Base-by-base conservation (phyloP, 2,797 vertebrate genomes). In the Masticophis lateralis region DNA sequence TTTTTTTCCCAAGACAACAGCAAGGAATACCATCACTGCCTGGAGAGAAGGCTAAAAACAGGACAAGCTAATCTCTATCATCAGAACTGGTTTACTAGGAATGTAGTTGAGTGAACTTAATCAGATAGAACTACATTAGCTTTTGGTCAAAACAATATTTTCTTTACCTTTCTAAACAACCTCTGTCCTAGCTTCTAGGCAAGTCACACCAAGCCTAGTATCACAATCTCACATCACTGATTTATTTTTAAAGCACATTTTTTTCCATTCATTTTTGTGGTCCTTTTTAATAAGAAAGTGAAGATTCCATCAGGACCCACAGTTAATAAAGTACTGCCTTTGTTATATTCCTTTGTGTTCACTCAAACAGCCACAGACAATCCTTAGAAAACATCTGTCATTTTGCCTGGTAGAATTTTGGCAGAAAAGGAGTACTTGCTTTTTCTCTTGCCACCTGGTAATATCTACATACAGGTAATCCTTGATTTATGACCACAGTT, bases 31-130 rank as follows among this genome's bases (percentile, higher is more conserved):
- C 59, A 53, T 10, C 43, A 9, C 22, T 83, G 83, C 55, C 86
- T 63, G 22, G 47, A 88, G 90, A 60, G 91, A 89, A 66, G n/a
- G 32, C 32, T 25, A 47, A 55, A 51, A 93, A 61, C 90, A 91
- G 22, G 56, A 56, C 37, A 93, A 13, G 10, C 56, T 91, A 63
- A 93, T 91, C 37, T 32, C 9, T 57, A 89, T 88, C 61, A 88
- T 91, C 63, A 59, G 43, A 55, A 79, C 83, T n/a, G n/a, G 61
- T 91, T 93, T 88, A 63, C 56, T 83, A 60, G 90, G 69, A 93
- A 90, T 93, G 89, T n/a, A 93, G 61, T 37, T 91, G 79, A 88
- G 87, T 89, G 90, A 69, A 93, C 63, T 88, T 93, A 93, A 88
- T 91, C 63, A 91, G 22, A 32, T 43, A 91, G 47, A 91, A 91